Conservation (phyloP, 2,888 invertebrate species). For the Keiferia lycopersicella region DNA sequence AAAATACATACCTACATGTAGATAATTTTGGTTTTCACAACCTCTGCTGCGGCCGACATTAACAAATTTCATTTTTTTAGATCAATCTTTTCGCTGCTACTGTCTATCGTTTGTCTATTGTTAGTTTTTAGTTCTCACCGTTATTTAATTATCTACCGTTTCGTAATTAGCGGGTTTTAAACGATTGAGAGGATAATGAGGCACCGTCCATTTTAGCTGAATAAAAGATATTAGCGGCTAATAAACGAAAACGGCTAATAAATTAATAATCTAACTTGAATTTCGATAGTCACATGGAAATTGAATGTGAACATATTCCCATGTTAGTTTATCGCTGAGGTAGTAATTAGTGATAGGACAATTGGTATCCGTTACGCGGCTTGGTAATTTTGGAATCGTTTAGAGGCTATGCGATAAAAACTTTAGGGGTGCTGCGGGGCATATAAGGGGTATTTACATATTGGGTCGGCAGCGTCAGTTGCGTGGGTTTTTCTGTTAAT, state of each 20-base stretch:
- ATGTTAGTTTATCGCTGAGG: constrained; percentile 43
- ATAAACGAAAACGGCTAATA: constrained; percentile 54
- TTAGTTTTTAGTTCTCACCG: constrained; percentile 74
- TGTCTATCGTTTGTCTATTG: constrained; percentile 71
- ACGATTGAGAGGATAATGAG: constrained; percentile 72
- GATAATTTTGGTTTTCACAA: constrained; percentile 57
- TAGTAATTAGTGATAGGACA: constrained; percentile 59
- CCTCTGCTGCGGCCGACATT: constrained; percentile 29
- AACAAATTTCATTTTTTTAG: constrained; percentile 45
- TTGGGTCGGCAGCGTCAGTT: constrained; percentile 68
- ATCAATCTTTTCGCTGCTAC: constrained; percentile 57
- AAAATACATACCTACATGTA: constrained; percentile 24
- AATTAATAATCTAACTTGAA: constrained; percentile 47
- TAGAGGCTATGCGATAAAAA: constrained; percentile 48
- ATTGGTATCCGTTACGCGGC: constrained; percentile 72
- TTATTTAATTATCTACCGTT: constrained; percentile 71
- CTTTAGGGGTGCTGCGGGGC: constrained; percentile 46
- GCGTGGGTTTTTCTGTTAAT: constrained; percentile 71
- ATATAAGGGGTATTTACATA: constrained; percentile 66
- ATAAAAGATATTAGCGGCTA: constrained; percentile 56
- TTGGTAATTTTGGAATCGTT: constrained; percentile 58
- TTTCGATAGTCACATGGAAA: constrained; percentile 40
- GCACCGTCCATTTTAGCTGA: constrained; percentile 55
- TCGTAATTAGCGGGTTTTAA: constrained; percentile 70
- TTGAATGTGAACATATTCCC: constrained; percentile 44